Conservation (phyloP, 2,797 vertebrate genomes). For the Pelobates cultripes region DNA sequence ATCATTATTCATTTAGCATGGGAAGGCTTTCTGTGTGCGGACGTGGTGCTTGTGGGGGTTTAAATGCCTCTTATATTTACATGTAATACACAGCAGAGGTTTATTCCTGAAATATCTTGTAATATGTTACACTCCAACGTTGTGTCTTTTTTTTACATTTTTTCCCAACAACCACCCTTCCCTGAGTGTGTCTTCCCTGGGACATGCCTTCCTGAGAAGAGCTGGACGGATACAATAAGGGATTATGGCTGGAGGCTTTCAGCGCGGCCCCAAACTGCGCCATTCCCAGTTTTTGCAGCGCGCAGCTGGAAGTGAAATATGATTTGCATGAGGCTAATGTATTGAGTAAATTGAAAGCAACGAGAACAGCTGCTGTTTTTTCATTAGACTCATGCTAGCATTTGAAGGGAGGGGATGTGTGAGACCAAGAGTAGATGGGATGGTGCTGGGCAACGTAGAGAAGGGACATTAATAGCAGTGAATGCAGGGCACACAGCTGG, state of each 20-base stretch:
- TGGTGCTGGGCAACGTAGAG: background rate
- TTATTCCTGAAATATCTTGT: background rate
- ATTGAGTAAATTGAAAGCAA: constrained; percentile 61
- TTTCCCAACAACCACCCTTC: too few relatives aligned
- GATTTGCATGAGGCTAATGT: constrained; percentile 60
- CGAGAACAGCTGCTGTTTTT: constrained; percentile 63
- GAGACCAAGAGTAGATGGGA: constrained; percentile 40
- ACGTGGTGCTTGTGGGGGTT: too few relatives aligned
- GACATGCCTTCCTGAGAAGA: constrained; percentile 13
- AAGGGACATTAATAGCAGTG: constrained; percentile 23
- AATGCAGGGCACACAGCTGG: constrained; percentile 32
- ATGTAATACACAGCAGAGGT: too few relatives aligned
- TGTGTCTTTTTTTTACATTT: too few relatives aligned
- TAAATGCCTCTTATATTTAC: too few relatives aligned
- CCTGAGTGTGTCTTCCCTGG: too few relatives aligned
- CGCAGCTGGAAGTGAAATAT: constrained; percentile 61
- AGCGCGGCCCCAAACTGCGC: constrained; percentile 36
- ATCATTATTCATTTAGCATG: too few relatives aligned
- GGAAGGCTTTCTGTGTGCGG: too few relatives aligned
- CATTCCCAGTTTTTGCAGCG: background rate
- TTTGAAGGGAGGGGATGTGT: constrained; percentile 31
- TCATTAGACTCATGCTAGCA: constrained; percentile 58
- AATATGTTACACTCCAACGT: background rate
- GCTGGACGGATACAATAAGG: constrained; percentile 18
- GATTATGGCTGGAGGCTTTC: constrained; percentile 36